Base-by-base conservation (phyloP, 2,797 vertebrate species). In the Pelodytes ibericus region DNA sequence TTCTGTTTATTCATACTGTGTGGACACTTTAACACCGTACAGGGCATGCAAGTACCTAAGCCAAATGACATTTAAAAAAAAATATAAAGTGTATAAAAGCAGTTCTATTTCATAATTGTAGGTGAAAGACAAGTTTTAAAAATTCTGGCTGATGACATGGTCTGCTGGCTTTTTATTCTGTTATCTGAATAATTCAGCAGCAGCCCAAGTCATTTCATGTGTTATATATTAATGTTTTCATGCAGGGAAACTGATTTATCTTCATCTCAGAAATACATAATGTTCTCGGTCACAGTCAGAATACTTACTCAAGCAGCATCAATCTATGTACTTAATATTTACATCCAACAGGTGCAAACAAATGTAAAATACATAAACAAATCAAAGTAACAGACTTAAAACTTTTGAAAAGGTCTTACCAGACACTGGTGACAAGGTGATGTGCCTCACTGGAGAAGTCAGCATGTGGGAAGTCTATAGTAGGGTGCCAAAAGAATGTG, bases 401-500 rank as follows among this genome's bases (percentile, higher is more conserved):
- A 33, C 16, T 60, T 41, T 3, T 39, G 2, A 68, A 31, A 41
- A 8, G 24, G 20, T 27, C 88, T 90, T 88, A 91, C 90, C 89
- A 85, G 87, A 18, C 56, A 62, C 27, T 41, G 47, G 81, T 77
- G 85, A 81, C 58, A 84, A 75, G 84, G 80, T 82, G 75, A 79
- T 80, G 58, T 64, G 64, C 75, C 84, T 83, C 87, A 41, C 76
- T 83, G 79, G 82, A 81, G 81, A 79, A 20, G 76, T 36, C 74
- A 74, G 47, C 66, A 36, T 56, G 47, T 31, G 49, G 66, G 31
- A 26, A 73, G 62, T 53, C 25, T 73, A 53, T 62, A 30, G 84
- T 78, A 71, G 75, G 81, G 75, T 67, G 65, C 60, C 62, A 47
- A 29, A 56, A 41, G 74, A 77, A 58, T 59, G 71, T 60, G 29